Base-by-base conservation (phyloP, 2,797 vertebrate species). In the Alouatta caraya region DNA sequence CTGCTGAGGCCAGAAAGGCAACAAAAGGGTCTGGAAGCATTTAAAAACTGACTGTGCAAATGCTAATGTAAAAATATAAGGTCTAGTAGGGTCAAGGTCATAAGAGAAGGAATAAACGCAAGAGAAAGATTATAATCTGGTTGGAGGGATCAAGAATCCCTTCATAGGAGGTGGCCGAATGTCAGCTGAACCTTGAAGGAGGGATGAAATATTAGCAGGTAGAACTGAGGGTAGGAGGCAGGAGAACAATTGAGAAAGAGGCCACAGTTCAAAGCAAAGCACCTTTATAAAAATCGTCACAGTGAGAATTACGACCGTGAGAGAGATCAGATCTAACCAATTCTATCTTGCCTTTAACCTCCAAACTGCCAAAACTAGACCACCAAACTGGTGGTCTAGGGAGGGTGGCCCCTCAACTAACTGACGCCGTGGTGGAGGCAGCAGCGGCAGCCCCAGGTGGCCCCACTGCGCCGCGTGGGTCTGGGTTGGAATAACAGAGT, bases 371-470 rank as follows among this genome's bases (percentile, higher is more conserved):
- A 22, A 55, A 55, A 55, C 52, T 55, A 55, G 52, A 55, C 52
- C 7, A 21, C 52, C 52, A 22, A 21, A 55, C 52, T 14, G 26
- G 17, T 33, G n/a, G 22, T 4, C 19, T 30, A n/a, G 8, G n/a
- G 12, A 84, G 61, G 64, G 46, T 1, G 10, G 48, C 14, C 48
- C 3, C 33, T 78, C 22, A 48, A 52, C 24, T 4, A 39, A 42
- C 30, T 14, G 15, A 46, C 9, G 6, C 21, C 13, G 17, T 14
- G 15, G 46, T 10, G 4, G 57, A 89, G 22, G 44, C 22, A 14
- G 10, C 30, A 42, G 21, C 5, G 0, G 3, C 7, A 4, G 1
- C 44, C 19, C 9, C 24, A 21, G 0, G 3, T 2, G 5, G 1
- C 50, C 19, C 7, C 24, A 15, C 5, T 17, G 79, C 12, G 26